Evolutionary conservation across 2,797 vertebrate genomes (phyloP), one percentile per base, ranked within the genome.

Genomic region (Enteromius unitaeniatus): DNA sequence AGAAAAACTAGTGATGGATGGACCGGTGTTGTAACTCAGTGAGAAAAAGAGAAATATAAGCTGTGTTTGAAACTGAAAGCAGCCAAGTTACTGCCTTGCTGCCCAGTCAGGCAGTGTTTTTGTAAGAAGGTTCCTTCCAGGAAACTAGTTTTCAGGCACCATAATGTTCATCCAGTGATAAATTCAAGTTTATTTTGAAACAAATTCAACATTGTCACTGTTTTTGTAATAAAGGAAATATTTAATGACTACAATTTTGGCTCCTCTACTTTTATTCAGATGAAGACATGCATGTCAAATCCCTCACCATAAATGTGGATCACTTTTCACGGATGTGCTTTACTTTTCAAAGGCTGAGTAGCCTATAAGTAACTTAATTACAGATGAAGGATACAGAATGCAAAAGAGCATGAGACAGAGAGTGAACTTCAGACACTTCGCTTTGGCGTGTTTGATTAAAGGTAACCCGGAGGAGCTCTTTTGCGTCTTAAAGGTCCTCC

Each of bases 1-100:
- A 89, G 81, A 83, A 89, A 87, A 77, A 84, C 86, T 86, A 86
- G 79, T 86, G 89, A 87, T 72, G 84, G 88, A 87, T 88, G 90
- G 53, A 79, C 47, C 68, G 62, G 75, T 69, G 58, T 67, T 88
- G 86, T 79, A 87, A 82, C 82, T 88, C 88, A 77, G 17, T 72
- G 79, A 72, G 49, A 49, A n/a, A 28, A 26, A 45, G n/a, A 74
- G 19, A 74, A 34, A 34, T 53, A 53, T 7, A 34, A 31, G 47
- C 47, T 7, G 5, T 51, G 45, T 51, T 51, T 51, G 17, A 49
- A 28, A 31, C 26, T 11, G 8, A 72, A 11, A 72, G 23, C 15
- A 11, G 1, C 10, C 19, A 17, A 72, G 69, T 49, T 49, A 10
- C 23, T 26, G 42, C 3, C 13, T 26, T 17, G 68, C 42, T 73